phyloP scores from a whole-genome alignment of 2,888 invertebrate species.

The Nomada flava region DNA sequence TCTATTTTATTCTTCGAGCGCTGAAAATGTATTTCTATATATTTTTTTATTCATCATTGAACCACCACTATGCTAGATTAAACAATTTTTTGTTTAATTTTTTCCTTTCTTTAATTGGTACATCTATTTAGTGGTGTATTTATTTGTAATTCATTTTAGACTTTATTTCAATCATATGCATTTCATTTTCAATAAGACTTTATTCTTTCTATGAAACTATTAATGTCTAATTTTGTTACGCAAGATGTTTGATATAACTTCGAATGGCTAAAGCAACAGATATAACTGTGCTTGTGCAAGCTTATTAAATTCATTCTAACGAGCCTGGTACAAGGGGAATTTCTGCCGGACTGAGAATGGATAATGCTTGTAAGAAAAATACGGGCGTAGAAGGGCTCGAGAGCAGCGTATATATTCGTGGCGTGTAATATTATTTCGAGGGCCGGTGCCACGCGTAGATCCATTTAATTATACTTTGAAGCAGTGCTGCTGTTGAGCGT shows the following conservation, averaged over 20 bases:
- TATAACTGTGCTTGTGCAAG: neutral
- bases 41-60: neutral
- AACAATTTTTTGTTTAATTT: neutral
- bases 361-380: conserved; percentile 24
- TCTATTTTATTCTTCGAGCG: conserved; percentile 53
- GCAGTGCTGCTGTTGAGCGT: neutral
- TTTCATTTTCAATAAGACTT: too few species aligned
- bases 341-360: too few species aligned
- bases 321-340: too few species aligned
- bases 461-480: conserved; percentile 30
- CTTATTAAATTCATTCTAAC: neutral
- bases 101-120: neutral
- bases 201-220: too few species aligned
- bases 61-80: neutral
- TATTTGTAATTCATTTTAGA: too few species aligned
- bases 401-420: conserved; percentile 56
- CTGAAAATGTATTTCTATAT: conserved; percentile 57
- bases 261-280: neutral
- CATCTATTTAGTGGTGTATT: too few species aligned
- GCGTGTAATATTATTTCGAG: conserved; percentile 31
- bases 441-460: neutral
- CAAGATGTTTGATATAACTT: neutral
- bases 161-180: too few species aligned
- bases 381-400: conserved; percentile 7
- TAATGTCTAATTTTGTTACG: too few species aligned